Conservation (phyloP, 2,888 invertebrate genomes). For the Drosophila gaucha region DNA sequence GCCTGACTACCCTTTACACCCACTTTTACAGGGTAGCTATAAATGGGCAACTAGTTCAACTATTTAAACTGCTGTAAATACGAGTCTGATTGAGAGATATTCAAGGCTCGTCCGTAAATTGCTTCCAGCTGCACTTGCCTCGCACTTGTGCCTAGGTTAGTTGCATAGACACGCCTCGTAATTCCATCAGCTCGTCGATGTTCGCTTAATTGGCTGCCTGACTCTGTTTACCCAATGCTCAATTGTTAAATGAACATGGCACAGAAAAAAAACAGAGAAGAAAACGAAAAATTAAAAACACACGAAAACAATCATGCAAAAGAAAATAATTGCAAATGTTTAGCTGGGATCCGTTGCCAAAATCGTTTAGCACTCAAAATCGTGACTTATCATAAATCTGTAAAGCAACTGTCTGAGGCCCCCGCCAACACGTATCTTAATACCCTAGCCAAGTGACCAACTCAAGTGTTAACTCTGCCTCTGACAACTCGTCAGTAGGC, state of each 20-base stretch:
- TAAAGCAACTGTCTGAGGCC: slow-evolving; percentile 32
- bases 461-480: slow-evolving; percentile 46
- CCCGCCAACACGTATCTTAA: slow-evolving; percentile 13
- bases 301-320: not conserved
- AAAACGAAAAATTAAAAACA: not conserved
- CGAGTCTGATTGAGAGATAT: slow-evolving; percentile 3
- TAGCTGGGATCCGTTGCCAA: slow-evolving; percentile 32
- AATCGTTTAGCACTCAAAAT: slow-evolving; percentile 51
- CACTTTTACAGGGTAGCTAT: not conserved
- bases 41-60: slow-evolving; percentile 1
- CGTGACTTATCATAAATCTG: slow-evolving; percentile 79
- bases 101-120: slow-evolving; percentile 25
- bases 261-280: slow-evolving; percentile 11
- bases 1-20: no score
- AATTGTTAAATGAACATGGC: slow-evolving; percentile 27
- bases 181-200: slow-evolving; percentile 53
- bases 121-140: slow-evolving; percentile 29
- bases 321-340: slow-evolving; percentile 38
- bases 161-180: slow-evolving; percentile 40
- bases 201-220: slow-evolving; percentile 66
- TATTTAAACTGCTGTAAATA: slow-evolving; percentile 2
- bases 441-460: slow-evolving; percentile 30
- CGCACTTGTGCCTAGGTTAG: not conserved
- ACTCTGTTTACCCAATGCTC: slow-evolving; percentile 37
- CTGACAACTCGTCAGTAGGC: slow-evolving; percentile 48